Evolutionary conservation across 2,113 vertebrate genomes (phyloP), one percentile per base, ranked within the genome.

Genomic region (Ramphastos sulfuratus): DNA sequence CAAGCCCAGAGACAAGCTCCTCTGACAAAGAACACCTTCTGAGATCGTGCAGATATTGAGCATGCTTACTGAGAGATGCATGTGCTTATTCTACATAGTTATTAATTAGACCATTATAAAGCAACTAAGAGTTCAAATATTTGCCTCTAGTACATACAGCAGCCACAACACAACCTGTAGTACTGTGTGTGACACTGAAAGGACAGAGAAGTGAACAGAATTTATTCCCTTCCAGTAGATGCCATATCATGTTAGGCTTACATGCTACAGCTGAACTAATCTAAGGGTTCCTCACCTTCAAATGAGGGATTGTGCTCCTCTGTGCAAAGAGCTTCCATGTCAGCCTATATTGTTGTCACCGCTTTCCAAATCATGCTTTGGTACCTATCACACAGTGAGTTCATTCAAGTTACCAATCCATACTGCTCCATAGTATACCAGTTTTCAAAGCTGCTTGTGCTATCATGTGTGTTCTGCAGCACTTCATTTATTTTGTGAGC

Each of bases 61-160:
- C 0, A 0, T 31, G 60, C 10, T 10, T 16, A 1, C 31, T 31
- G 58, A 46, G 30, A 13, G 35, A 1, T 0, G 5, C 1, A 20
- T 5, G 15, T 42, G 28, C 21, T 80, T 74, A 18, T 27, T 69
- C 37, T 10, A 8, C 15, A 1, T 6, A 28, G n/a, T 8, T 35
- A 17, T 50, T 65, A 52, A 59, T 28, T 28, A 35, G 30, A 59
- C n/a, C 10, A 16, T 39, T 67, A 33, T 31, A 60, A 65, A 80
- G 63, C 0, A 0, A 46, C 28, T 8, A 48, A 18, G 23, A 35
- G 66, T 19, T 20, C 35, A 7, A 20, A 0, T 35, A 60, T 42
- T 64, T 67, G 71, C 54, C 24, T 10, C 37, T 21, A 65, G 28
- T 30, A 20, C 16, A 5, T 44, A 44, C 0, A 50, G 21, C 48